phyloP scores from a whole-genome alignment of 2,113 vertebrate species.

The Boulengerochromis microlepis region DNA sequence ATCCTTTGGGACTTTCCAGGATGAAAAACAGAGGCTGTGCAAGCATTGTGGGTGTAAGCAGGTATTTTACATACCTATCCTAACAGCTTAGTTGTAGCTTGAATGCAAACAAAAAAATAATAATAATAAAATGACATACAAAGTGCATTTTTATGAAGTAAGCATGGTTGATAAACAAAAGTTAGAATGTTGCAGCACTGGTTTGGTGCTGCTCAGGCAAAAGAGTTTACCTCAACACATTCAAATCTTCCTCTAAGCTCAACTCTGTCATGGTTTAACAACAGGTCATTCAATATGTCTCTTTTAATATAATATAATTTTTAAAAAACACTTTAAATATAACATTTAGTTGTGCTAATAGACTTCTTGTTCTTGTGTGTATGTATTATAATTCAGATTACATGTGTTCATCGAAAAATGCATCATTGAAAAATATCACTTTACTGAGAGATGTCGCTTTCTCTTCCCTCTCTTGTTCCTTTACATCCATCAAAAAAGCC shows the following conservation, averaged over 20 bases:
- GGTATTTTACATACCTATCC: constrained; percentile 24
- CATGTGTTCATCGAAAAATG: neutral
- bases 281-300: neutral
- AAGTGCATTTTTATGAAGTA: neutral
- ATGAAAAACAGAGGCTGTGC: neutral
- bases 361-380: neutral
- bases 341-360: neutral
- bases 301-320: neutral
- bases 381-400: neutral
- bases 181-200: neutral
- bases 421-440: neutral
- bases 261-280: neutral
- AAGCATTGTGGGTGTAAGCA: constrained; percentile 20
- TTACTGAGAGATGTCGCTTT: neutral
- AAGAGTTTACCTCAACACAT: neutral
- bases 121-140: neutral
- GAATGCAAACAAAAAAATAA: neutral
- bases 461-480: neutral
- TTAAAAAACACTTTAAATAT: neutral
- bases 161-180: neutral
- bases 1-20: neutral
- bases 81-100: neutral
- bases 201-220: neutral
- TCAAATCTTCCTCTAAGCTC: neutral
- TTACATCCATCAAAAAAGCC: neutral